These are phyloP conservation scores for Drosophila suboccidentalis DNA, from an alignment of 2,888 invertebrate species.

Conservation along the genomic window DNA sequence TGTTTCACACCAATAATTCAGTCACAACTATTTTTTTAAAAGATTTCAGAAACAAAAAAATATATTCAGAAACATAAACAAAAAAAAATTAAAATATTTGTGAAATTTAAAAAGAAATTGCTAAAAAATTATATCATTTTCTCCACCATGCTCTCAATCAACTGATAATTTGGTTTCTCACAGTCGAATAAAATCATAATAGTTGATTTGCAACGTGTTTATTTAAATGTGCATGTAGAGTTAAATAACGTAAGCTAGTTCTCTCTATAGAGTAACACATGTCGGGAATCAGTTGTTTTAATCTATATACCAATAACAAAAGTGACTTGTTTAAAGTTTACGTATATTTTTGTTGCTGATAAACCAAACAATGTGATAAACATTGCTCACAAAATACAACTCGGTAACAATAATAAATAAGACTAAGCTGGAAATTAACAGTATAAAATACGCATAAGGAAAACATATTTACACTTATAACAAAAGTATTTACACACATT, in stretches of 20 bases:
- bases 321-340: not conserved
- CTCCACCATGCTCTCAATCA: too few species aligned
- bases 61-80: too few species aligned
- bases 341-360: conserved; percentile 1
- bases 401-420: conserved; percentile 25
- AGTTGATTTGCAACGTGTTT: too few species aligned
- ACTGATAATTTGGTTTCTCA: too few species aligned
- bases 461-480: conserved; percentile 48
- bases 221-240: not conserved
- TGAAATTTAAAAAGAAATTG: too few species aligned
- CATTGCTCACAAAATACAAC: not conserved
- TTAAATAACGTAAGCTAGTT: too few species aligned
- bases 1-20: not conserved
- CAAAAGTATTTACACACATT: conserved; percentile 9
- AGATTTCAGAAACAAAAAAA: too few species aligned
- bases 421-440: conserved; percentile 17
- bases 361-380: conserved; percentile 4
- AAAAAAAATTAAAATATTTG: too few species aligned
- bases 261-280: too few species aligned
- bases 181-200: too few species aligned
- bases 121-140: too few species aligned
- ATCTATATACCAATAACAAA: not conserved
- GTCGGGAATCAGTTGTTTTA: not conserved
- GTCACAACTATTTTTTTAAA: not conserved
- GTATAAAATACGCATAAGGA: conserved; percentile 21